A percentile compares a stretch with the other conserved stretches of the same genome.
Conservation (phyloP, 2,113 vertebrate genomes). For the Pluvialis apricaria region DNA sequence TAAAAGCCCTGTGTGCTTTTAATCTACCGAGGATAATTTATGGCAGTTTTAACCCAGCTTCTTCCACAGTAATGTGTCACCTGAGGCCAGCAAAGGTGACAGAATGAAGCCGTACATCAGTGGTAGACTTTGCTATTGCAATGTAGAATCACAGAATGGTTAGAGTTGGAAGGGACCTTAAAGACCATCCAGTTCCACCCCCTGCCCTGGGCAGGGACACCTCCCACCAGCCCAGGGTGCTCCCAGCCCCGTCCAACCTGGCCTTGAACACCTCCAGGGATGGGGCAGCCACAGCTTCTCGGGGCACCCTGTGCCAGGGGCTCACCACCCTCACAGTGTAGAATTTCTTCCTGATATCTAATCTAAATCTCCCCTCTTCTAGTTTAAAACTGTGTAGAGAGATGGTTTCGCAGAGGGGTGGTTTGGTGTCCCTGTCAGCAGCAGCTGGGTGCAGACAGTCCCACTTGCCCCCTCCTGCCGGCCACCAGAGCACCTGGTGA, state of each 20-base stretch:
- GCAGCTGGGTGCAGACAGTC: no score
- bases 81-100: neutral
- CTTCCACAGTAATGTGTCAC: neutral
- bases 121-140: rapidly evolving
- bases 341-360: neutral
- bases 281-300: neutral
- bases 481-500: rapidly evolving
- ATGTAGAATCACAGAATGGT: neutral
- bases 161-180: neutral
- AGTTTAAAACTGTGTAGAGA: neutral
- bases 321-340: neutral
- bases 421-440: no score
- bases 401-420: neutral
- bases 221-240: neutral
- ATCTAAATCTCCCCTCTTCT: neutral
- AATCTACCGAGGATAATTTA: neutral
- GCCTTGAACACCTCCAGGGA: neutral
- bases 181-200: neutral
- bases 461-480: neutral
- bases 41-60: neutral
- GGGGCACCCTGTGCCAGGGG: neutral
- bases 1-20: neutral
- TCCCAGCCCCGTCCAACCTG: neutral
- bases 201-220: neutral
- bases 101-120: rapidly evolving